A percentile compares a stretch with the other conserved stretches of the same genome.
These are phyloP conservation scores for Dicentrarchus labrax DNA, from an alignment of 2,113 vertebrate species.

Conservation along the genomic window DNA sequence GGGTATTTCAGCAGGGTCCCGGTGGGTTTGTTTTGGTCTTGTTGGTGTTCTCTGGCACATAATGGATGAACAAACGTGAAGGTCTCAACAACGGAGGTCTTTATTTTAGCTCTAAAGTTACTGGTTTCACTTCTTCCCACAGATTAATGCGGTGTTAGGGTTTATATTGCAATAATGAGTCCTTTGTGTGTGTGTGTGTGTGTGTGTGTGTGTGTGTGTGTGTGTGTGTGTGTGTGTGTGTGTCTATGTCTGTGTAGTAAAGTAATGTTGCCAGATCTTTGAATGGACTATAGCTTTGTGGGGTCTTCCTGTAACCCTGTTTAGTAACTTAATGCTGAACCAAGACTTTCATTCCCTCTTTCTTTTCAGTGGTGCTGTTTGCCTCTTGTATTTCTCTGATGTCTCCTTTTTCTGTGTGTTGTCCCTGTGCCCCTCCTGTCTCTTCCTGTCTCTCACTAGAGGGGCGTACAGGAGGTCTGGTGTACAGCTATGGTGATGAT, in stretches of 20 bases:
- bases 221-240: not conserved
- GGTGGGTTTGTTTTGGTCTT: not conserved
- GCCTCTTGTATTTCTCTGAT: not conserved
- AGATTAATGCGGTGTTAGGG: not conserved
- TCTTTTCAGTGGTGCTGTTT: not conserved
- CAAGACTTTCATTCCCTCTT: not conserved
- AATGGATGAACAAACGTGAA: not conserved
- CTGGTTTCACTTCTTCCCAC: not conserved
- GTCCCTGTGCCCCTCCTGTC: not conserved
- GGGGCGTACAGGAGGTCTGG: constrained; percentile 85
- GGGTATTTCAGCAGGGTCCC: not conserved
- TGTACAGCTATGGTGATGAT: constrained; percentile 92
- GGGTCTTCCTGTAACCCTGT: not conserved
- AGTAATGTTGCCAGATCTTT: not conserved
- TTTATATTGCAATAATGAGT: not conserved
- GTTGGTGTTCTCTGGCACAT: not conserved
- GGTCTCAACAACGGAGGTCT: not conserved
- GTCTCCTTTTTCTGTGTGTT: not conserved
- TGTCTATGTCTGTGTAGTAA: not conserved
- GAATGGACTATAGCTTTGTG: not conserved
- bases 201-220: not conserved
- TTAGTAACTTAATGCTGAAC: not conserved
- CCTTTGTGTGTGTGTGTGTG: not conserved
- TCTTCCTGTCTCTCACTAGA: constrained; percentile 68
- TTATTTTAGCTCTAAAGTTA: not conserved